Evolutionary conservation across 2,888 invertebrate species (phyloP), one percentile per base, ranked within the genome.

Genomic region (Ethmia dodecea): DNA sequence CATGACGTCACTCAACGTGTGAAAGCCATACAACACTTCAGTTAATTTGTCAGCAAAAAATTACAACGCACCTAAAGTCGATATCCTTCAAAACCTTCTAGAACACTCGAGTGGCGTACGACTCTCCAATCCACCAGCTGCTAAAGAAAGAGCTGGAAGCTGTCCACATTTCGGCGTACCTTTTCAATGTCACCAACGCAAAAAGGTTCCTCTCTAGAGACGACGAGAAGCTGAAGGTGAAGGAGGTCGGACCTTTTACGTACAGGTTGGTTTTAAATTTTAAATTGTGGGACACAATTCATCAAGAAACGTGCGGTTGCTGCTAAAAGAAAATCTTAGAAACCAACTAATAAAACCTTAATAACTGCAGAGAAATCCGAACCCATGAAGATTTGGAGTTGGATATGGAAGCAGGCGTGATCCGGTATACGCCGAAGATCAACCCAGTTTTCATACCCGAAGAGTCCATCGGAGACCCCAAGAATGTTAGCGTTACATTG

Each of bases 151-250:
- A 94, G 10, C 90, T 92, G 0, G 79, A 92, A 16, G 89, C 90
- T 1, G 86, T 94, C 0, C 88, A 87, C 42, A 62, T 94, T 3
- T 89, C 89, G 20, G 86, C 91, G 0, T 94, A 90, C 60, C 77
- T 94, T 37, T 95, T 94, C 68, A 95, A 95, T 60, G 88, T 95
- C 32, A 94, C 94, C n/a, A 95, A 95, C 63, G 70, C 88, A 1
- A 89, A 90, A 6, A 88, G 87, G 28, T 95, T 94, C 70, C 63
- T 91, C 18, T 73, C 75, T 0, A 93, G 93, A 0, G 67, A 78
- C 31, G 91, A 89, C 42, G 66, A 78, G 34, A 94, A 93, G 49
- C 70, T 95, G 27, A 90, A 88, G 46, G 48, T 95, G 2, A 60
- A 90, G 31, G 92, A 95, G 79, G 68, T 94, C 12, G 95, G 95